These are phyloP conservation scores for Lepilemur septentrionalis DNA, from an alignment of 2,797 vertebrate species.

Conservation along the genomic window DNA sequence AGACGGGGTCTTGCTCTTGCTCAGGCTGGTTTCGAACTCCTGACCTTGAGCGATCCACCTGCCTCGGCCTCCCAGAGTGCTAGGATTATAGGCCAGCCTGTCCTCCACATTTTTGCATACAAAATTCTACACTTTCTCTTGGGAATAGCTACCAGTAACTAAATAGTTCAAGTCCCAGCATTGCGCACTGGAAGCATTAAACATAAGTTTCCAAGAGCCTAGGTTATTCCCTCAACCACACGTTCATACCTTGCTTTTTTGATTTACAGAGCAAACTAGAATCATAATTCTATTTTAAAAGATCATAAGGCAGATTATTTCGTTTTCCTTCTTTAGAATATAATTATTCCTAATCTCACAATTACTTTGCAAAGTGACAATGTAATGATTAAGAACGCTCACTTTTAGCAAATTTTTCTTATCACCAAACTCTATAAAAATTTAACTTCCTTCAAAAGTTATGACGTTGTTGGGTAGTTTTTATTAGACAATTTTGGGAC, in stretches of 20 bases:
- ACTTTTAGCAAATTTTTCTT: constrained; percentile 75
- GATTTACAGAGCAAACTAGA: constrained; percentile 57
- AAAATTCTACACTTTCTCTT: neutral
- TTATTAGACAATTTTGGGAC: constrained; percentile 72
- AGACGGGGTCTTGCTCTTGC: too few relatives aligned
- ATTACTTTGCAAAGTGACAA: constrained; percentile 77
- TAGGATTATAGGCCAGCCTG: too few relatives aligned
- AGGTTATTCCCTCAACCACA: neutral
- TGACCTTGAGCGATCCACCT: too few relatives aligned
- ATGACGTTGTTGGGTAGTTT: constrained; percentile 69
- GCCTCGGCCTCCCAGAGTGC: too few relatives aligned
- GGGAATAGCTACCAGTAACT: neutral
- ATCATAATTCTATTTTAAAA: constrained; percentile 76
- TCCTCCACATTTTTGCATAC: neutral
- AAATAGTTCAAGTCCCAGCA: neutral
- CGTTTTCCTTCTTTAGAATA: constrained; percentile 70
- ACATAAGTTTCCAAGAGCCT: neutral
- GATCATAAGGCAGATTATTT: constrained; percentile 76
- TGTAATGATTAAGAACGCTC: constrained; percentile 71
- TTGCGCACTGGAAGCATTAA: neutral
- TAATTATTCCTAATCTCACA: constrained; percentile 79
- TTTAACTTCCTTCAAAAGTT: constrained; percentile 77
- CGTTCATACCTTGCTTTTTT: constrained; percentile 40
- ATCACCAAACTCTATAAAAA: constrained; percentile 74
- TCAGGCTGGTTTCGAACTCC: too few relatives aligned